Base-by-base conservation (phyloP, 1,140 invertebrate genomes). In the Colletes gigas region DNA sequence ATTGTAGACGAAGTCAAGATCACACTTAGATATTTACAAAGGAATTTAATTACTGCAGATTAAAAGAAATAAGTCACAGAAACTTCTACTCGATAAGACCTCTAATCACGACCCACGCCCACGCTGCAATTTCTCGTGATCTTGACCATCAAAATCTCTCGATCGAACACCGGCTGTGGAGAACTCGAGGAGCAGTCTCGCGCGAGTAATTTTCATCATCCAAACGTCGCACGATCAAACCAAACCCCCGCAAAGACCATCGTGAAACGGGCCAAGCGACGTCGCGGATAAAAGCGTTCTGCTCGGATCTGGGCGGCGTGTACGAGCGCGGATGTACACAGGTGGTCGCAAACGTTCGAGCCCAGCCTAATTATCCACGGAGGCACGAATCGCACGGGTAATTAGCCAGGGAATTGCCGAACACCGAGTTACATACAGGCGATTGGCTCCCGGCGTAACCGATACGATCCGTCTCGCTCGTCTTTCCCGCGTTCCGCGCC, bases 381-480 rank as follows among this genome's bases (percentile, higher is more conserved):
- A 54, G 57, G 75, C 55, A 78, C 57, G 76, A 78, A 54, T 71
- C 76, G 76, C 14, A 70, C 76, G 57, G 68, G n/a, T 78, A 78
- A 78, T 78, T 71, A 78, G 30, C 57, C 76, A 63, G 30, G 17
- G 76, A 63, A 78, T 71, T 41, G 50, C 8, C 30, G 67, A 63
- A 54, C 76, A 41, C 17, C 55, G n/a, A 70, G n/a, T 70, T 60
- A 60, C n/a, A 44, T 60, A 9, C 21, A 41, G 8, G 10, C 63
- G 9, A 76, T 67, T 67, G 62, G 5, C 12, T 44, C 10, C 44
- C 41, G 15, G 15, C n/a, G 15, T 10, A 19, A 52, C 17, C n/a
- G 10, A 47, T 30, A 15, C 44, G 44, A 30, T 17, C n/a, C 63
- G 19, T 50, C 44, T 15, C 15, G 10, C 10, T 68, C 14, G n/a